Percentiles rank a stretch among this genome's conserved stretches.
These are phyloP conservation scores for Panopea generosa DNA, from an alignment of 2,888 invertebrate genomes.

Conservation along the genomic window DNA sequence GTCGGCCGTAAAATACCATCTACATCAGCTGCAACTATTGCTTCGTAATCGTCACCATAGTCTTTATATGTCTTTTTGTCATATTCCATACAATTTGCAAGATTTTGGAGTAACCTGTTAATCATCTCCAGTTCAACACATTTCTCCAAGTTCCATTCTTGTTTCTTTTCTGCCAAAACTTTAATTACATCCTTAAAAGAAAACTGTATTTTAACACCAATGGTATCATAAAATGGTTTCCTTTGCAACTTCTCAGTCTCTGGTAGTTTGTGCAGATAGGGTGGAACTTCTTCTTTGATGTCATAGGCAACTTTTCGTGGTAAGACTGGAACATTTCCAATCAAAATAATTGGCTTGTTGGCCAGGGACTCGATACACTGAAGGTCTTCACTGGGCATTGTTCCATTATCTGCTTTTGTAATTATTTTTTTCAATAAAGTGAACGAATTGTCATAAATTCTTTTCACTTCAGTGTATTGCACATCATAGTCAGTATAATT, in stretches of 20 bases:
- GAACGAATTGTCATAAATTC: constrained; percentile 2
- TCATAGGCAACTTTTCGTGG: constrained; percentile 16
- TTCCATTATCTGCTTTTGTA: too few species aligned
- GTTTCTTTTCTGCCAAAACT: constrained; percentile 10
- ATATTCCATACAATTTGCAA: constrained; percentile 13
- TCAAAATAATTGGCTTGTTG: constrained; percentile 23
- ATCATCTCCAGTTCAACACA: constrained; percentile 7
- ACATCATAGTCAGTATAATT: constrained; percentile 8
- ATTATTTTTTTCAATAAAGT: too few species aligned
- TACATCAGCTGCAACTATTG: constrained; percentile 67
- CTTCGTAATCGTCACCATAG: constrained; percentile 25
- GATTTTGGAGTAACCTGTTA: constrained; percentile 32
- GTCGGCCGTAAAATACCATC: constrained; percentile 63
- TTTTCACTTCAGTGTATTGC: background rate
- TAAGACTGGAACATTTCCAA: background rate
- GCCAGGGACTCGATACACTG: background rate
- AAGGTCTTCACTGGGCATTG: background rate
- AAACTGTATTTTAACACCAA: constrained; percentile 47
- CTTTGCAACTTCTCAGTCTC: background rate
- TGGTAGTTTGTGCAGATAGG: constrained; percentile 15
- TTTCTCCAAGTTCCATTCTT: constrained; percentile 33
- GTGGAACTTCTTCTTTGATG: constrained; percentile 20
- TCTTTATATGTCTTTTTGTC: constrained; percentile 5
- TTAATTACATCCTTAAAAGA: constrained; percentile 10
- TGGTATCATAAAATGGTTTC: constrained; percentile 6